phyloP scores from a whole-genome alignment of 2,888 invertebrate species.

The Trachelus stipa region DNA sequence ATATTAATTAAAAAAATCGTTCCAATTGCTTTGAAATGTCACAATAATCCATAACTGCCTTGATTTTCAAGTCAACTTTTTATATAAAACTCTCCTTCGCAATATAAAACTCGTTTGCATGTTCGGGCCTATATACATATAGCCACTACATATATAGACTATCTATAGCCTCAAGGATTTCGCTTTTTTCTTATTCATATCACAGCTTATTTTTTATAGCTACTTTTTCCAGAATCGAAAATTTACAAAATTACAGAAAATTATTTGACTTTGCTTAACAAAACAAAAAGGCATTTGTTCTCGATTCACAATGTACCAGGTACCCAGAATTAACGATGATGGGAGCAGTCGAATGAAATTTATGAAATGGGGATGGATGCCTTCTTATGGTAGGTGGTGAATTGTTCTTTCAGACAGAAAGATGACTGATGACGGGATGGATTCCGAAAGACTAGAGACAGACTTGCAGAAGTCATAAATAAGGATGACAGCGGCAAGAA shows the following conservation, averaged over 20 bases:
- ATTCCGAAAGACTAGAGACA: neutral
- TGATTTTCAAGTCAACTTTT: neutral
- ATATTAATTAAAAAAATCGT: too few species aligned
- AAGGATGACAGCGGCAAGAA: slow-evolving; percentile 28
- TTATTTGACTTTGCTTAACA: neutral
- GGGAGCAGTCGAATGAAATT: neutral
- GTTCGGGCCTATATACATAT: too few species aligned
- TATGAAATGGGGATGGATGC: neutral
- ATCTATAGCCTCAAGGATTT: neutral
- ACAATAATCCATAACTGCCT: too few species aligned
- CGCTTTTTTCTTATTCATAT: neutral
- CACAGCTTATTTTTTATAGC: neutral
- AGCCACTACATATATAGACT: too few species aligned
- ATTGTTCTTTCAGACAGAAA: neutral
- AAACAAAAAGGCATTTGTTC: neutral
- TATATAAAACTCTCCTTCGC: neutral
- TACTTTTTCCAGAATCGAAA: neutral
- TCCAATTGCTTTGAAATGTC: too few species aligned
- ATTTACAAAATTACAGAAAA: neutral
- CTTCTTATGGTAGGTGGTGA: neutral
- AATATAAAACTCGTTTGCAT: neutral
- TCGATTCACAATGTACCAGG: neutral
- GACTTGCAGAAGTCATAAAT: slow-evolving; percentile 24
- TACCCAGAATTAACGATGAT: slow-evolving; percentile 34
- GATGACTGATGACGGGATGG: neutral